Percentiles rank a stretch among this genome's conserved stretches.
Evolutionary conservation across 2,113 vertebrate species (phyloP).

Genomic region (Lipotes vexillifer): DNA sequence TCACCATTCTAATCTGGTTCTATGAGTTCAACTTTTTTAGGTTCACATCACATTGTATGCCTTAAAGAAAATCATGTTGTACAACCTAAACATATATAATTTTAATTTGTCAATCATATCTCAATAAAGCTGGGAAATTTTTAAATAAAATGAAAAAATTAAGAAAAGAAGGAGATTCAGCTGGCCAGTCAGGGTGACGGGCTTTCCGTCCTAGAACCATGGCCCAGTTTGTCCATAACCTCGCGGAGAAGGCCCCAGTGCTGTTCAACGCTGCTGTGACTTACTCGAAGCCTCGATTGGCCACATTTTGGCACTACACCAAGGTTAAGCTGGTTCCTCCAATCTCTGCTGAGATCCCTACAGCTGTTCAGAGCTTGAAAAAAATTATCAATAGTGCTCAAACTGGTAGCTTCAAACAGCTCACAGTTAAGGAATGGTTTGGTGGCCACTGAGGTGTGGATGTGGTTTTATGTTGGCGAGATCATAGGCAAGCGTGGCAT

Average conservation of each 20-base stretch:
- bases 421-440: too few species aligned
- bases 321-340: too few species aligned
- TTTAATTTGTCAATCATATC: background rate
- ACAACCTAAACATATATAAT: background rate
- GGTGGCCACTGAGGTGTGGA: too few species aligned
- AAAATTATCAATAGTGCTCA: too few species aligned
- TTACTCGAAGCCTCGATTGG: too few species aligned
- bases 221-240: conserved; percentile 82
- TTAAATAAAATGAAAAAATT: background rate
- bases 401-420: too few species aligned
- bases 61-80: background rate
- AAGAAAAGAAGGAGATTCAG: conserved; percentile 52
- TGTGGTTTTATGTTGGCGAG: too few species aligned
- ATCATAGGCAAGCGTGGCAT: too few species aligned
- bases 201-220: conserved; percentile 45
- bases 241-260: conserved; percentile 81
- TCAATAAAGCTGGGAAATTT: background rate
- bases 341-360: too few species aligned
- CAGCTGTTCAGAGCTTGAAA: too few species aligned
- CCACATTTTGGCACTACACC: too few species aligned
- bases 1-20: background rate
- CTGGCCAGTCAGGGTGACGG: accelerated
- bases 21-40: background rate
- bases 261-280: too few species aligned
- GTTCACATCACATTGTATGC: background rate